Base-by-base conservation (phyloP, 2,888 invertebrate species). In the Limnephilus auricula region DNA sequence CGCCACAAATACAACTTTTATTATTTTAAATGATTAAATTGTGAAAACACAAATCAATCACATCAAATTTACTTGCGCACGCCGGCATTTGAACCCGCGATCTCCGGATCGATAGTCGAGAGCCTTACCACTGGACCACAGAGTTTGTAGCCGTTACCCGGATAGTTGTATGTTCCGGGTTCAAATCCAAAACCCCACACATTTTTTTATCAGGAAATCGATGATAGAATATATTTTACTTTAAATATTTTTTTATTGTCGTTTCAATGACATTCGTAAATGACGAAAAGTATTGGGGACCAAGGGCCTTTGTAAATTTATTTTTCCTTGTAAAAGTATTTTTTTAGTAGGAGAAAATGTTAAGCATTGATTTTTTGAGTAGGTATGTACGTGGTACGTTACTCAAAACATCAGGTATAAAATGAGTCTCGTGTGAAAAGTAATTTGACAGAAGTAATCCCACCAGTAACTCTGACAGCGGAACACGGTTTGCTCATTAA, bases 401-500 rank as follows among this genome's bases (percentile, higher is more conserved):
- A 65, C 25, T 65, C n/a, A 65, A 25, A 65, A 65, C 65, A n/a
- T 65, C 65, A 65, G 25, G 25, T 65, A 9, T 65, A 2, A 25
- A 65, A 65, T n/a, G 65, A 65, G 65, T 25, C n/a, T 65, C 65
- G 25, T 65, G 65, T 65, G 65, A 65, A 65, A 65, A 65, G 65
- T 65, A 65, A 65, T 65, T 65, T 65, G 25, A 65, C 65, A 65
- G 25, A n/a, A 65, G 65, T 65, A 25, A 65, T 65, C 65, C 65
- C 65, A 9, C 65, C 65, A 25, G 65, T 25, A 65, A 65, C 50
- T 25, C 65, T 9, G 65, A 65, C 65, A n/a, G 65, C 65, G 6
- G 80, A 80, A 80, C 80, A 80, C 80, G 32, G 80, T 80, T 80
- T 32, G 80, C 32, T 80, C 80, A 32, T 80, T 80, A 18, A 80